A percentile compares a stretch with the other conserved stretches of the same genome.
Conservation (phyloP, 2,797 vertebrate species). For the Remorina albescens region DNA sequence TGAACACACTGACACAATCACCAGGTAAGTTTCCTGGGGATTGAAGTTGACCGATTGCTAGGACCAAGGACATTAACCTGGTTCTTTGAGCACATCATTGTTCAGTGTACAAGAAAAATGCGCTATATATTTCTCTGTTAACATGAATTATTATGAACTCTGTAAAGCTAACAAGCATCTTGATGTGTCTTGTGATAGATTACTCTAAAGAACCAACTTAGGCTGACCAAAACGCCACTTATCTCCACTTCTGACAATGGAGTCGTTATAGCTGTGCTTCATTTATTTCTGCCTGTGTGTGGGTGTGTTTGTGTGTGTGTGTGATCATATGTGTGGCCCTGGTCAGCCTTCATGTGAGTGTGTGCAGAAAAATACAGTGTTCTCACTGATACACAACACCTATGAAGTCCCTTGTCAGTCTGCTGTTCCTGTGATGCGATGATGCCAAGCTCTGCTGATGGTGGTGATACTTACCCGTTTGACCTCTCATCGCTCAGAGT, state of each 20-base stretch:
- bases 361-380: conserved; percentile 29
- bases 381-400: conserved; percentile 46
- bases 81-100: background rate
- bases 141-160: background rate
- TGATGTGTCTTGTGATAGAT: background rate
- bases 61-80: background rate
- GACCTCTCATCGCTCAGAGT: conserved; percentile 48
- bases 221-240: conserved; percentile 19
- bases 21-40: conserved; percentile 20
- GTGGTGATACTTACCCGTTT: conserved; percentile 48
- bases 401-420: conserved; percentile 34
- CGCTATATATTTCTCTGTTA: background rate
- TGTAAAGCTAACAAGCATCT: background rate
- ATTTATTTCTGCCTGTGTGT: conserved; percentile 11
- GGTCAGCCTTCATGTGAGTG: background rate
- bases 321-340: background rate
- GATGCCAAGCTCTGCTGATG: conserved; percentile 54
- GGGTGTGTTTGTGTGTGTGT: background rate
- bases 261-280: conserved; percentile 21
- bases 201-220: background rate
- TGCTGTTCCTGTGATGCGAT: conserved; percentile 25
- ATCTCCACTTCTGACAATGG: no score
- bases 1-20: conserved; percentile 11
- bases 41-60: background rate
- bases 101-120: background rate